Conservation (phyloP, 2,797 vertebrate species). For the Streptopelia turtur region DNA sequence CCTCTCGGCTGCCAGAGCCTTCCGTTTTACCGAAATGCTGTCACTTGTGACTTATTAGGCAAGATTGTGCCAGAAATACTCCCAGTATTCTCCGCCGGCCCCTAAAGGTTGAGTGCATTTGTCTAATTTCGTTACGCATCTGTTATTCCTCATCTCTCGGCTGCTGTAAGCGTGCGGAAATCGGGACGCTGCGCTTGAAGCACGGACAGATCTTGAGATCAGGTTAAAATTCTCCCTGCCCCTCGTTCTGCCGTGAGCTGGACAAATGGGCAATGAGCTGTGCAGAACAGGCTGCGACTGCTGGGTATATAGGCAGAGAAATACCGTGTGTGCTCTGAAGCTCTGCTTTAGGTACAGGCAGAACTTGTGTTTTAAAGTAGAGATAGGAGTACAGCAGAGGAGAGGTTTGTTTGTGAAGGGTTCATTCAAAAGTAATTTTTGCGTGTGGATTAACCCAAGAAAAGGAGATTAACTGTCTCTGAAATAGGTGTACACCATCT, state of each 20-base stretch:
- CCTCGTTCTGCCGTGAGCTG: not conserved
- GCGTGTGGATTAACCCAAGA: not conserved
- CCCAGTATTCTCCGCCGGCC: not conserved
- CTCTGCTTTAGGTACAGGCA: not conserved
- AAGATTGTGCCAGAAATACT: no score
- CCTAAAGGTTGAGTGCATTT: not conserved
- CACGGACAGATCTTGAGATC: rapidly evolving
- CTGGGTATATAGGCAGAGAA: not conserved
- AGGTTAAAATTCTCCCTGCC: not conserved
- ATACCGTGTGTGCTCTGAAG: not conserved
- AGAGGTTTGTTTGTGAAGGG: not conserved
- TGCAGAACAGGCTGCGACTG: not conserved
- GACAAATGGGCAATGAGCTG: not conserved
- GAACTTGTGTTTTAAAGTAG: not conserved
- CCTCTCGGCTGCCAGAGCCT: not conserved
- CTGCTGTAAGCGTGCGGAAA: not conserved
- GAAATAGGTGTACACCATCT: not conserved
- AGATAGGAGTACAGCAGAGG: not conserved
- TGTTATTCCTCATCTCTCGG: not conserved
- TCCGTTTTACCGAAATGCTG: not conserved
- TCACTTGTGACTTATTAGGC: rapidly evolving
- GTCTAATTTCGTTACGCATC: not conserved
- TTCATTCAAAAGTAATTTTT: not conserved
- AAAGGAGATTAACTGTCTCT: not conserved
- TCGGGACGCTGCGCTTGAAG: not conserved